These are phyloP conservation scores for Mythimna ferrago DNA, from an alignment of 2,888 invertebrate genomes.

Conservation along the genomic window DNA sequence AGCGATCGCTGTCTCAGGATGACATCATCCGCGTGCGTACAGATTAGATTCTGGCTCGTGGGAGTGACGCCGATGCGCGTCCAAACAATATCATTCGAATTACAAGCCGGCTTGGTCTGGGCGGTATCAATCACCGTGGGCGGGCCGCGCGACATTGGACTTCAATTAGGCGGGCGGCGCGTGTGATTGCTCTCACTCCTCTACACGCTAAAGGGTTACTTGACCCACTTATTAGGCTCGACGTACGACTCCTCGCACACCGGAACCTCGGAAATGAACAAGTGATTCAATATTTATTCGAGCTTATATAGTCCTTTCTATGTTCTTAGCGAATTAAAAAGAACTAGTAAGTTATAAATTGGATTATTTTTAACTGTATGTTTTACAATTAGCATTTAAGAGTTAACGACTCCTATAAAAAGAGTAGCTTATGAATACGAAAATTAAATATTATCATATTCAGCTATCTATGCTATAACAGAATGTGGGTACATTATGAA, in stretches of 20 bases:
- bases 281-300: constrained; percentile 77
- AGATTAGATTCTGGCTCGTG: constrained; percentile 74
- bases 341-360: constrained; percentile 27
- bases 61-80: constrained; percentile 80
- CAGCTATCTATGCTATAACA: constrained; percentile 64
- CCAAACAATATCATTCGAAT: constrained; percentile 88
- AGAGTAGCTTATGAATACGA: constrained; percentile 61
- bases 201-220: constrained; percentile 87
- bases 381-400: constrained; percentile 33
- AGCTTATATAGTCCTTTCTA: constrained; percentile 34
- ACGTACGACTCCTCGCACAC: constrained; percentile 78
- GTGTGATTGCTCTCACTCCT: constrained; percentile 88
- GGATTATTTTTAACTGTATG: constrained; percentile 26
- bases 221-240: constrained; percentile 87
- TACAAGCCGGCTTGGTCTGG: constrained; percentile 83
- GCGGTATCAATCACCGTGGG: constrained; percentile 90
- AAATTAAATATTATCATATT: constrained; percentile 67
- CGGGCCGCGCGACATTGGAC: constrained; percentile 89
- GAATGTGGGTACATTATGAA: constrained; percentile 68
- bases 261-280: constrained; percentile 78
- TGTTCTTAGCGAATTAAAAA: constrained; percentile 30
- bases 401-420: constrained; percentile 47
- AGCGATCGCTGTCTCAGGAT: constrained; percentile 72
- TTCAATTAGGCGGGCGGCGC: constrained; percentile 90
- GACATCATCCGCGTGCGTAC: constrained; percentile 78